A percentile compares a stretch with the other conserved stretches of the same genome.
These are phyloP conservation scores for Sinocyclocheilus grahami DNA, from an alignment of 2,113 vertebrate species.

Conservation along the genomic window DNA sequence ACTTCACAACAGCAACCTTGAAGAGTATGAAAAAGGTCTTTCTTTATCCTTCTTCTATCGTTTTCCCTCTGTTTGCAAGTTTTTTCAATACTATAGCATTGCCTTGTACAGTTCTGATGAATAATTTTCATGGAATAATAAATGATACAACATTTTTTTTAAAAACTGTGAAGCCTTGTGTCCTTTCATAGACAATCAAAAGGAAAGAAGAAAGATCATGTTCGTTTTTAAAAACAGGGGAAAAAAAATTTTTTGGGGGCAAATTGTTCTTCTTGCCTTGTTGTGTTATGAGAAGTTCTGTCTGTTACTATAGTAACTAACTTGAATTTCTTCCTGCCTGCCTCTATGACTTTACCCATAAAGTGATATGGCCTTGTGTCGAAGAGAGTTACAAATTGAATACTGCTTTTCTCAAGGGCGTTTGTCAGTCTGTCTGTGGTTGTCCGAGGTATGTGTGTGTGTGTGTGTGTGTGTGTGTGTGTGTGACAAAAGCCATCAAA, in stretches of 20 bases:
- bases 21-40: slow-evolving; percentile 34
- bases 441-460: slow-evolving; percentile 48
- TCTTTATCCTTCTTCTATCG: not conserved
- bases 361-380: slow-evolving; percentile 62
- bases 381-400: slow-evolving; percentile 64
- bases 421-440: slow-evolving; percentile 63
- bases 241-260: not conserved
- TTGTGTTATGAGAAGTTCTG: slow-evolving; percentile 52
- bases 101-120: not conserved
- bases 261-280: slow-evolving; percentile 26
- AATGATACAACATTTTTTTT: not conserved
- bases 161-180: not conserved
- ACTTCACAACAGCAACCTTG: slow-evolving; percentile 50
- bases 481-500: not conserved
- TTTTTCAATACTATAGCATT: not conserved
- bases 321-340: slow-evolving; percentile 51
- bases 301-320: slow-evolving; percentile 64
- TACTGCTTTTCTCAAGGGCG: slow-evolving; percentile 62
- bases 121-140: not conserved
- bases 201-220: slow-evolving; percentile 2
- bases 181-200: slow-evolving; percentile 10
- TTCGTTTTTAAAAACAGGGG: not conserved
- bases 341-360: slow-evolving; percentile 60
- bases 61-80: not conserved
- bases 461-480: slow-evolving; percentile 3